These are phyloP conservation scores for Spisula subtruncata DNA, from an alignment of 2,888 invertebrate genomes.

Conservation along the genomic window DNA sequence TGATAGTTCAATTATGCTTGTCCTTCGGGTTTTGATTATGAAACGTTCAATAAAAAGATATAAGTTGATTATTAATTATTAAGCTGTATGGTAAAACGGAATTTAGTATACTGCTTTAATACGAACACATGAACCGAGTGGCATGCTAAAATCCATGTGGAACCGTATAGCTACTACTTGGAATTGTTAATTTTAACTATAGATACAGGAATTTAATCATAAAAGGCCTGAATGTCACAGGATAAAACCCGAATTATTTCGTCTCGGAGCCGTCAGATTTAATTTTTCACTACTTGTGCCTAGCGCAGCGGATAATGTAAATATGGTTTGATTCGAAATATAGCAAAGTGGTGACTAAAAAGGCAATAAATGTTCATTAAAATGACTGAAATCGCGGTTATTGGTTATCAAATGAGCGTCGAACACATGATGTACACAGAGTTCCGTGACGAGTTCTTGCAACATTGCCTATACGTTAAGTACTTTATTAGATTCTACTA, in stretches of 20 bases:
- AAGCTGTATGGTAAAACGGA: no score
- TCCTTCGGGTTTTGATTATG: no score
- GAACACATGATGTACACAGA: constrained; percentile 13
- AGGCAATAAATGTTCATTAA: constrained; percentile 43
- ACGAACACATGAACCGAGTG: no score
- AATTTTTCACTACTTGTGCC: constrained; percentile 20
- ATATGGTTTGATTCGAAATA: constrained; percentile 40
- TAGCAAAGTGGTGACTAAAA: constrained; percentile 33
- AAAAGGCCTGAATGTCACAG: background rate
- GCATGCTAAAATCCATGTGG: no score
- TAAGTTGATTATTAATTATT: no score
- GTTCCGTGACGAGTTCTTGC: constrained; percentile 5
- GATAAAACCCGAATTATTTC: constrained; percentile 28
- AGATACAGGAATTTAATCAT: background rate
- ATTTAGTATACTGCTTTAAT: no score
- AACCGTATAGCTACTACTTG: no score
- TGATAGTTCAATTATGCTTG: background rate
- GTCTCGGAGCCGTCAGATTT: constrained; percentile 23
- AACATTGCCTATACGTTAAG: constrained; percentile 30
- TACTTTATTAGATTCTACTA: constrained; percentile 34
- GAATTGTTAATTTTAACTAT: no score
- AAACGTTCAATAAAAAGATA: no score
- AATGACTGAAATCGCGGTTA: constrained; percentile 36
- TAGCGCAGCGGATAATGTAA: constrained; percentile 27
- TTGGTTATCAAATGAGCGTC: constrained; percentile 42